A percentile compares a stretch with the other conserved stretches of the same genome.
Evolutionary conservation across 2,797 vertebrate genomes (phyloP).

Genomic region (Loriculus beryllinus): DNA sequence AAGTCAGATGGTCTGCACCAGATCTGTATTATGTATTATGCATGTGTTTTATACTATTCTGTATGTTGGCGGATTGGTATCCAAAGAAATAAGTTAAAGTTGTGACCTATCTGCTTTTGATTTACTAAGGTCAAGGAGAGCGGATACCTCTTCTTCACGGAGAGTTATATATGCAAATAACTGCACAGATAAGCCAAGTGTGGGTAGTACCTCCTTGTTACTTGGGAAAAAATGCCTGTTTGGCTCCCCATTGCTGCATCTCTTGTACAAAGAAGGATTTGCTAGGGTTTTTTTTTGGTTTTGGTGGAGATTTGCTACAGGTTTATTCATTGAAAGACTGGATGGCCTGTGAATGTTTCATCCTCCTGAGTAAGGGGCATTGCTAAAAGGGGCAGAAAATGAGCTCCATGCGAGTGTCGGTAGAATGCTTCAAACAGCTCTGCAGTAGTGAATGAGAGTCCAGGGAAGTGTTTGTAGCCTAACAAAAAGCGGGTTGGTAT

Average conservation of each 20-base stretch:
- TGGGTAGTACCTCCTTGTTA: conserved; percentile 3
- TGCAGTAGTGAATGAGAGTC: not conserved
- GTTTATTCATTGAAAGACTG: not conserved
- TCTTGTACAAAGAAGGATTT: not conserved
- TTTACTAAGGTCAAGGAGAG: conserved; percentile 51
- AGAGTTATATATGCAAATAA: conserved; percentile 56
- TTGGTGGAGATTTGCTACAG: not conserved
- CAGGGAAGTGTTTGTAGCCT: conserved; percentile 32
- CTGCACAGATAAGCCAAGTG: conserved; percentile 33
- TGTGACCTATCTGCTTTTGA: conserved; percentile 60
- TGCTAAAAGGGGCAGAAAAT: not conserved
- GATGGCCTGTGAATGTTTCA: not conserved
- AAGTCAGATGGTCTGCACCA: conserved; percentile 42
- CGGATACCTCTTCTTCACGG: conserved; percentile 58
- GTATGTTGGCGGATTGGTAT: not conserved
- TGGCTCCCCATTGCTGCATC: not conserved
- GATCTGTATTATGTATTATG: conserved; percentile 24
- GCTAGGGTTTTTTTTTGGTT: not conserved
- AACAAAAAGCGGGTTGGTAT: conserved; percentile 41
- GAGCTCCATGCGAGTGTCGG: not conserved
- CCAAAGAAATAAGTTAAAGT: conserved; percentile 50
- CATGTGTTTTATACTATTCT: conserved; percentile 19
- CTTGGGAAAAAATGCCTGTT: not conserved
- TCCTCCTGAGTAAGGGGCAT: not conserved
- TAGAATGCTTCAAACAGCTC: not conserved